These are phyloP conservation scores for Scalopus aquaticus DNA, from an alignment of 2,113 vertebrate genomes.

Conservation along the genomic window DNA sequence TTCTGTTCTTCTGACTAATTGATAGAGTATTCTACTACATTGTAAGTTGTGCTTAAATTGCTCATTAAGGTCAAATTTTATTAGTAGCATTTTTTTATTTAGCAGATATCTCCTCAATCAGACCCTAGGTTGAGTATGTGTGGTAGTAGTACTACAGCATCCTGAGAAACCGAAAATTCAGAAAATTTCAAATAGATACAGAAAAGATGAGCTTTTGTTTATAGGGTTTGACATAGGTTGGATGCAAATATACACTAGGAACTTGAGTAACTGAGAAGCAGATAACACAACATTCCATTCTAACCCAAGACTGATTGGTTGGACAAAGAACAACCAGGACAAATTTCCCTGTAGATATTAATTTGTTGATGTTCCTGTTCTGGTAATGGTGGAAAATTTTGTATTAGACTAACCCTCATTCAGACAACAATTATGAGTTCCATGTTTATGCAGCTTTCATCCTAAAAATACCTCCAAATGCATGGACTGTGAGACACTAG, in stretches of 20 bases:
- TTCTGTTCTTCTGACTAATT: conserved; percentile 46
- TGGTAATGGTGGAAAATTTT: not conserved
- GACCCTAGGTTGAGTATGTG: not conserved
- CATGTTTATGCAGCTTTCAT: not conserved
- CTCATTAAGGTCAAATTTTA: conserved; percentile 55
- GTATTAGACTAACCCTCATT: not conserved
- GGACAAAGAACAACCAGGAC: conserved; percentile 9
- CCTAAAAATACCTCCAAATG: not conserved
- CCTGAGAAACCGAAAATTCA: not conserved
- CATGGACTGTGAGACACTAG: not conserved
- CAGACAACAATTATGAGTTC: not conserved
- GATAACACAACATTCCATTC: not conserved
- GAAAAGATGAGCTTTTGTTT: not conserved
- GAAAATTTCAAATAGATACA: conserved; percentile 17
- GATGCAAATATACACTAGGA: conserved; percentile 16
- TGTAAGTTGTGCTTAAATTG: conserved; percentile 21
- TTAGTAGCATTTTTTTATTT: conserved; percentile 46
- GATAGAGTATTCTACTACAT: not conserved
- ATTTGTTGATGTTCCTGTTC: not conserved
- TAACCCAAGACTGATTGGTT: not conserved
- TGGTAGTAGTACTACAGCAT: not conserved
- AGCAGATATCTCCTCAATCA: conserved; percentile 10
- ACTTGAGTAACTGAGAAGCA: conserved; percentile 17
- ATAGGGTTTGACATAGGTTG: not conserved
- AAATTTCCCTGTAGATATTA: not conserved